Evolutionary conservation across 2,888 invertebrate genomes (phyloP).

Genomic region (Therioaphis trifolii): DNA sequence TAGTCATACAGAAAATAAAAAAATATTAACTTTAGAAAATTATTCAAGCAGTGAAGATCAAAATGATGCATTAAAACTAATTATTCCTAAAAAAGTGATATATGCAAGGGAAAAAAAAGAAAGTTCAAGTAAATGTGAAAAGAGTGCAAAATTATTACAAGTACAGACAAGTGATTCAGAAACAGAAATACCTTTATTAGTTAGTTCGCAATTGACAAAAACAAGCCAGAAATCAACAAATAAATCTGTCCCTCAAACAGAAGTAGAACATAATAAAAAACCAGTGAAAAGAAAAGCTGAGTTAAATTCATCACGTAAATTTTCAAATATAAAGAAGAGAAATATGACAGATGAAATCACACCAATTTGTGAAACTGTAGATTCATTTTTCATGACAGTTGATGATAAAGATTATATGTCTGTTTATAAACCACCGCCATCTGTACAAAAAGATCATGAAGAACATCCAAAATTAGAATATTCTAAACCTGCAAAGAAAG

Average conservation of each 20-base stretch:
- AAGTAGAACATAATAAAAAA: slow-evolving; percentile 22
- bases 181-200: background rate
- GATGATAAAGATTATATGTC: slow-evolving; percentile 64
- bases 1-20: background rate
- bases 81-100: background rate
- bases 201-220: background rate
- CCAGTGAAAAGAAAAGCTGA: slow-evolving; percentile 42
- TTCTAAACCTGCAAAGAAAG: slow-evolving; percentile 5
- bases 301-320: background rate
- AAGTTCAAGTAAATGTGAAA: background rate
- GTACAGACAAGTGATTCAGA: background rate
- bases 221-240: background rate
- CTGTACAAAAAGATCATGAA: background rate
- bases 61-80: background rate
- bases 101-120: background rate
- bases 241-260: background rate
- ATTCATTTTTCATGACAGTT: slow-evolving; percentile 65
- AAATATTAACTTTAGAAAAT: background rate
- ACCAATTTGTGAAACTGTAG: slow-evolving; percentile 61
- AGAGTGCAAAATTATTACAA: background rate
- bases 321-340: slow-evolving; percentile 48
- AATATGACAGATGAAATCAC: slow-evolving; percentile 19
- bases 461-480: slow-evolving; percentile 14
- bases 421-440: slow-evolving; percentile 51
- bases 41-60: slow-evolving; percentile 12